Evolutionary conservation across 1,140 invertebrate genomes (phyloP), one percentile per base, ranked within the genome.

Genomic region (Zaprionus ornatus): DNA sequence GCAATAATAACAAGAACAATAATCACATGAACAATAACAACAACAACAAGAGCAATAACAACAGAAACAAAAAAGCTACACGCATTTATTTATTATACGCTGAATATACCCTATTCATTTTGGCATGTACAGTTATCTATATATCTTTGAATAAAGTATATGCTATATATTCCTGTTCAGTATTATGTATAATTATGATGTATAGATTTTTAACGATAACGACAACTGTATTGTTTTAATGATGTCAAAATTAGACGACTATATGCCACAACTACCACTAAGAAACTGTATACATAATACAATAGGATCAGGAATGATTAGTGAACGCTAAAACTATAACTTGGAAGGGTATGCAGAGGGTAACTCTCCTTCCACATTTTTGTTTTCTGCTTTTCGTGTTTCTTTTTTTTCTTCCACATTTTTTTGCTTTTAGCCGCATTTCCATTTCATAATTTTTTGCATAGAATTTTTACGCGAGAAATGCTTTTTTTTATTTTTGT

Each of bases 361-460:
- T 40, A 42, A 9, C n/a, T 3, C 0, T 10, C 10, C 40, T 17
- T 45, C 10, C 40, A 45, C 23, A 21, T 57, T 52, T 21, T 50
- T 12, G 0, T 13, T 21, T 10, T 10, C 7, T 32, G 29, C 29
- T 10, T 32, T 32, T 32, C 2, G 9, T 3, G 9, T 48, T 21
- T 35, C 10, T 25, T 35, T 13, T 61, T 56, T 60, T 6, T 19
- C 5, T 7, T 45, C 7, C 42, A 21, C 12, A 21, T n/a, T 23
- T 35, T 40, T 60, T 72, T 27, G 56, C 66, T 80, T 78, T 75
- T 74, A 77, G 55, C 32, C 50, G 67, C 71, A 76, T 77, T 79
- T 86, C 70, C 82, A 79, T 79, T 79, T 76, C 59, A 69, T 69
- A 69, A 55, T 64, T 64, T 59, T 65, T 42, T 21, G 35, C 60